phyloP scores from a whole-genome alignment of 2,113 vertebrate genomes.

The Notothenia coriiceps region DNA sequence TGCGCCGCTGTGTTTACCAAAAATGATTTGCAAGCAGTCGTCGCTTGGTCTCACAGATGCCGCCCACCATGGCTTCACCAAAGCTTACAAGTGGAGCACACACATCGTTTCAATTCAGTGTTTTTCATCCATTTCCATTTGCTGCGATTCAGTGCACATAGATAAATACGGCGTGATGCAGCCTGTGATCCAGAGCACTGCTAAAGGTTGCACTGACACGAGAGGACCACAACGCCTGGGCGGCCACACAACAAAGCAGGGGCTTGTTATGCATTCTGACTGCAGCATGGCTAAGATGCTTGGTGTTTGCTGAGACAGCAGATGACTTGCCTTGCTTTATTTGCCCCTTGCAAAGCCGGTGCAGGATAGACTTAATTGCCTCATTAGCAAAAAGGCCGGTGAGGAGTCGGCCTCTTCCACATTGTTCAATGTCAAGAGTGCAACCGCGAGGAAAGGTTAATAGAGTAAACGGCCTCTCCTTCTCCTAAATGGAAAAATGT shows the following conservation, averaged over 20 bases:
- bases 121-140: slow-evolving; percentile 49
- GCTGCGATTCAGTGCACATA: slow-evolving; percentile 29
- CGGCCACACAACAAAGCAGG: slow-evolving; percentile 37
- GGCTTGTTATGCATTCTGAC: slow-evolving; percentile 64
- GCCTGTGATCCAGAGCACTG: slow-evolving; percentile 57
- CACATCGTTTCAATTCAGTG: slow-evolving; percentile 26
- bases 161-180: slow-evolving; percentile 35
- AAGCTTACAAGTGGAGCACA: slow-evolving; percentile 8
- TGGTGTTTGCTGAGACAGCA: slow-evolving; percentile 83
- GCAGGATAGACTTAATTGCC: slow-evolving; percentile 83
- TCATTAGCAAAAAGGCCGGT: slow-evolving; percentile 82
- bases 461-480: slow-evolving; percentile 74
- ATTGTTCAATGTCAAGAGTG: slow-evolving; percentile 83
- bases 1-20: not conserved
- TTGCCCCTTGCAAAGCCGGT: slow-evolving; percentile 65
- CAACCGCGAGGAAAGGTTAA: slow-evolving; percentile 82
- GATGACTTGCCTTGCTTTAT: slow-evolving; percentile 71
- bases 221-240: slow-evolving; percentile 36
- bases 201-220: slow-evolving; percentile 40
- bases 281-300: slow-evolving; percentile 53
- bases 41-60: not conserved
- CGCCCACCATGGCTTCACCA: slow-evolving; percentile 10
- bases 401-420: slow-evolving; percentile 74
- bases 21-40: slow-evolving; percentile 8
- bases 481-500: slow-evolving; percentile 66